These are phyloP conservation scores for Nannoperca obscura DNA, from an alignment of 2,797 vertebrate genomes.

Conservation along the genomic window DNA sequence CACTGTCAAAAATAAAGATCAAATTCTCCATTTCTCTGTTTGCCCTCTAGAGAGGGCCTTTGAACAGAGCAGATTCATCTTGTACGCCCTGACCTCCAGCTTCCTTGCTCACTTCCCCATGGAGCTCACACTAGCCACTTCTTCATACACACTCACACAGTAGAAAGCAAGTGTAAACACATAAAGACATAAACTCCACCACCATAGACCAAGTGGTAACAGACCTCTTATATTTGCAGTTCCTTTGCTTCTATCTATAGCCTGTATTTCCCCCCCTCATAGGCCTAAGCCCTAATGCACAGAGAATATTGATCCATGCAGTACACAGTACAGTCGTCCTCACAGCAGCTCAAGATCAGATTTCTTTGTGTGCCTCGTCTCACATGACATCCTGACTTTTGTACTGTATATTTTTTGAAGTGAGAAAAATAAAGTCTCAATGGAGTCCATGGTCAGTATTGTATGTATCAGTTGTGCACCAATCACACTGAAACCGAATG, in stretches of 20 bases:
- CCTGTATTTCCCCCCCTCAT: slow-evolving; percentile 16
- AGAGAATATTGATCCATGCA: slow-evolving; percentile 53
- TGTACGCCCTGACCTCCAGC: slow-evolving; percentile 68
- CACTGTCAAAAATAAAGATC: slow-evolving; percentile 62
- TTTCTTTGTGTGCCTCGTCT: slow-evolving; percentile 22
- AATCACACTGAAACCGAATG: too few relatives aligned
- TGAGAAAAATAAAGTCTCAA: slow-evolving; percentile 20
- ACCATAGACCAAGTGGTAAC: slow-evolving; percentile 27
- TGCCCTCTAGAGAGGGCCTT: slow-evolving; percentile 73
- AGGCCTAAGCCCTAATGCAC: slow-evolving; percentile 25
- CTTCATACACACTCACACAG: slow-evolving; percentile 13
- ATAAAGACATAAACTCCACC: slow-evolving; percentile 45
- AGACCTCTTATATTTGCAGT: slow-evolving; percentile 32
- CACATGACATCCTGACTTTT: slow-evolving; percentile 5
- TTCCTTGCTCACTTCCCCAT: slow-evolving; percentile 66
- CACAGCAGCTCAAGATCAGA: slow-evolving; percentile 29
- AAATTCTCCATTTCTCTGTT: slow-evolving; percentile 72
- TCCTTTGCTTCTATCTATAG: slow-evolving; percentile 18
- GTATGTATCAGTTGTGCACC: neutral
- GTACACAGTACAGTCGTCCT: slow-evolving; percentile 17
- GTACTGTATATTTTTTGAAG: neutral
- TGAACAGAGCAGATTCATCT: slow-evolving; percentile 76
- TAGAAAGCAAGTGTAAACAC: slow-evolving; percentile 48
- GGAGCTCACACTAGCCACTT: slow-evolving; percentile 58
- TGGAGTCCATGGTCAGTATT: slow-evolving; percentile 1